Conservation (phyloP, 2,888 invertebrate species). For the Cheilosia scutellata region DNA sequence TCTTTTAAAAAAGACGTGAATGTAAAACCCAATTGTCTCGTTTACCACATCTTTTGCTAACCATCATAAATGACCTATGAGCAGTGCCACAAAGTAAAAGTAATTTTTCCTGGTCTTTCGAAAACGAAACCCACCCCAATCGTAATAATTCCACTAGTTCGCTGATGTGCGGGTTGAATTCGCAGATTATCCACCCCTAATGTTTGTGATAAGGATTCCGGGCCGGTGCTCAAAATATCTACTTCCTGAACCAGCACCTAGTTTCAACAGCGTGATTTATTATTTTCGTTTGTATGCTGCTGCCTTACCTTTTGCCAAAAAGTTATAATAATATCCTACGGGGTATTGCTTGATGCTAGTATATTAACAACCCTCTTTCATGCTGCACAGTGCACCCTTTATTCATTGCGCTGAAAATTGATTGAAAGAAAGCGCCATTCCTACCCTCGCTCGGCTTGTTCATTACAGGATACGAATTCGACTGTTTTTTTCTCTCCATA, state of each 20-base stretch:
- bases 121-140: constrained; percentile 33
- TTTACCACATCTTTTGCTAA: not conserved
- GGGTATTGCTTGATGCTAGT: constrained; percentile 26
- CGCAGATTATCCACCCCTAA: constrained; percentile 65
- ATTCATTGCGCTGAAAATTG: constrained; percentile 36
- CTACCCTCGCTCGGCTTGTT: constrained; percentile 43
- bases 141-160: constrained; percentile 43
- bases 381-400: constrained; percentile 64
- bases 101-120: constrained; percentile 43
- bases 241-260: constrained; percentile 67
- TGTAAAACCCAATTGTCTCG: not conserved
- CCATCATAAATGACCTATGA: constrained; percentile 29
- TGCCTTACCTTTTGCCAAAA: constrained; percentile 65
- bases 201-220: constrained; percentile 34
- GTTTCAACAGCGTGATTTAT: constrained; percentile 64
- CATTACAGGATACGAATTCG: constrained; percentile 54
- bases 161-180: constrained; percentile 63
- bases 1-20: not conserved
- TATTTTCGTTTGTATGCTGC: constrained; percentile 56
- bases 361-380: constrained; percentile 53
- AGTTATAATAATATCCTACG: constrained; percentile 72
- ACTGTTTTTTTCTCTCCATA: constrained; percentile 28
- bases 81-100: constrained; percentile 30
- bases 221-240: constrained; percentile 36
- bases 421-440: constrained; percentile 45